Base-by-base conservation (phyloP, 64 coral and sea anemone genomes). In the Pocillopora verrucosa region DNA sequence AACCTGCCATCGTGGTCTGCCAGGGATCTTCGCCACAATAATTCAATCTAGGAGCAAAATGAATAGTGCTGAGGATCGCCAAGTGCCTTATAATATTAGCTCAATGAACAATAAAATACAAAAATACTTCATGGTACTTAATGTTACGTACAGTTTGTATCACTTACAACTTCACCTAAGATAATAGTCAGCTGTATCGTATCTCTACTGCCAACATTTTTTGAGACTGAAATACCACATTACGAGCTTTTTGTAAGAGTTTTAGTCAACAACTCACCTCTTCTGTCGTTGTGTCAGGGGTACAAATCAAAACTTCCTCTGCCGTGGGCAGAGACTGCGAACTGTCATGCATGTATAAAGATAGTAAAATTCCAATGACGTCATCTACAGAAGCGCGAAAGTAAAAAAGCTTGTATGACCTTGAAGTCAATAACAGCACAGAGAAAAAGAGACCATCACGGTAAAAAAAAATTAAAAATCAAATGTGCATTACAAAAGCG, bases 1-100 rank as follows among this genome's bases (percentile, higher is more conserved):
- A 96, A 63, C 72, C 79, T 77, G 45, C 80, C 80, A 30, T 89
- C 80, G 0, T 65, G 80, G 75, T 96, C 87, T 25, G 69, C 80
- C 16, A 96, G 87, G 56, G 90, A 87, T 63, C 94, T 90, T 58
- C 94, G 90, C 94, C 94, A 96, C 17, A 96, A 58, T 24, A 96
- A 81, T 60, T 96, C 87, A 25, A 96, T 89, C 94, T 96, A 69
- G 0, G 51, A 51, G 41, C 41, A 51, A 51, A 7, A 51, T 7
- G 41, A 0, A 51, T 51, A 51, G 3, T 51, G 41, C 1, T 51
- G 41, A 51, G 1, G 41, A 7, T 3, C 7, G 41, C 41, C 41
- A 51, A 51, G 41, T 7, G 7, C 7, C 41, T 4, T 7, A 51
- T 51, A 0, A 51, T 51, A 0, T 51, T 51, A 0, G 1, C 41